Evolutionary conservation across 2,113 vertebrate species (phyloP), one percentile per base, ranked within the genome.

Genomic region (Percopsis transmontana): DNA sequence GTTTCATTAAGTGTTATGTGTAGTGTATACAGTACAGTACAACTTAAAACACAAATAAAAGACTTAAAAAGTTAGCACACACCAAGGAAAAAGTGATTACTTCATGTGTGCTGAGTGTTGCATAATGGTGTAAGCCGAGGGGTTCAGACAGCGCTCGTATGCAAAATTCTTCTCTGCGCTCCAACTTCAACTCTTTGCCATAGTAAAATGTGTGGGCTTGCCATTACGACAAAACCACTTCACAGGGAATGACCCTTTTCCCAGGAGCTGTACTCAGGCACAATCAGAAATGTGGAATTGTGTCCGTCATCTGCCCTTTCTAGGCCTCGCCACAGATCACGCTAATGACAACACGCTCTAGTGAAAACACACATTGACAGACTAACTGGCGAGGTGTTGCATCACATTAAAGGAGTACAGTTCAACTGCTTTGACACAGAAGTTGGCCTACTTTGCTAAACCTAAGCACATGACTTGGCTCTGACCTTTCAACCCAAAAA

Each of bases 151-250:
- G 74, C 84, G 77, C 80, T 65, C 45, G 66, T 63, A 54, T 38
- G 55, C 62, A 62, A 87, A 78, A 77, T 81, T 84, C 67, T 82
- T 77, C 72, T 19, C 18, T 50, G 74, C 62, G 53, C 72, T 85
- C 24, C 59, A 87, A 85, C 79, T 81, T 79, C 70, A 85, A 74
- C 70, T 78, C 68, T 66, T 74, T 45, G 58, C 23, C 33, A 62
- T 50, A 69, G 50, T 57, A 67, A 77, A 66, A 64, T 42, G 58
- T 62, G 38, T 16, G 61, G 56, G 62, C 61, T 68, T 47, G 55
- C 59, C 47, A 19, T 65, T 79, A 74, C 67, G 68, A 64, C 60
- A 62, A 62, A 58, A 33, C 40, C 44, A 68, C 2, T 14, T 54
- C 53, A 54, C 6, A 41, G 14, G 62, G 53, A 68, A 60, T 11